Evolutionary conservation across 2,888 invertebrate species (phyloP).

Genomic region (Dromius quadrimaculatus): DNA sequence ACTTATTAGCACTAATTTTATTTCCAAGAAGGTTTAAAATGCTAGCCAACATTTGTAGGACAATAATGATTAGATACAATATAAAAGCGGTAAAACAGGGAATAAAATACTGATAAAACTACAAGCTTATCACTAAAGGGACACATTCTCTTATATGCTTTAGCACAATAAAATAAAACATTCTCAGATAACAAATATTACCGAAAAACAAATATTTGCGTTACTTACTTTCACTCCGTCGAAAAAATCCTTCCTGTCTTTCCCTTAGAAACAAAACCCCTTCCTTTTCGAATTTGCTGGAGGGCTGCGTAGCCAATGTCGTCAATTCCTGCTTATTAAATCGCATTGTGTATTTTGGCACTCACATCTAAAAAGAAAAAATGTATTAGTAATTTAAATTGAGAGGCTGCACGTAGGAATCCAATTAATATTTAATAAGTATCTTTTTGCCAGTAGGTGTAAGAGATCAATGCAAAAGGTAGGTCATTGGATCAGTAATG

Average conservation of each 20-base stretch:
- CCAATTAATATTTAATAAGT: constrained; percentile 47
- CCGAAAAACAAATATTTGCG: background rate
- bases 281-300: constrained; percentile 92
- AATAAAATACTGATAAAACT: no score
- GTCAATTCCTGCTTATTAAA: constrained; percentile 91
- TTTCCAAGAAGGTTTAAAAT: no score
- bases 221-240: constrained; percentile 88
- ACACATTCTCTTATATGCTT: background rate
- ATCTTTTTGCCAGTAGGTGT: constrained; percentile 50
- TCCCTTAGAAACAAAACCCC: constrained; percentile 89
- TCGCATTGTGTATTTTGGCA: constrained; percentile 73
- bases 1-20: no score
- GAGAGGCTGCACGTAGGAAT: constrained; percentile 43
- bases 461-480: constrained; percentile 50
- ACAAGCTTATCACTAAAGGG: constrained; percentile 17
- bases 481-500: constrained; percentile 46
- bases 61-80: no score
- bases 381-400: constrained; percentile 12
- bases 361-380: constrained; percentile 38
- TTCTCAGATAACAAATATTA: constrained; percentile 10
- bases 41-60: no score
- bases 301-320: constrained; percentile 86
- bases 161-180: constrained; percentile 4
- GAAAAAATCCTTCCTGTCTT: constrained; percentile 91
- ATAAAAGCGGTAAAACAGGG: no score